Conservation (phyloP, 2,113 vertebrate genomes). For the Indicator maculatus region DNA sequence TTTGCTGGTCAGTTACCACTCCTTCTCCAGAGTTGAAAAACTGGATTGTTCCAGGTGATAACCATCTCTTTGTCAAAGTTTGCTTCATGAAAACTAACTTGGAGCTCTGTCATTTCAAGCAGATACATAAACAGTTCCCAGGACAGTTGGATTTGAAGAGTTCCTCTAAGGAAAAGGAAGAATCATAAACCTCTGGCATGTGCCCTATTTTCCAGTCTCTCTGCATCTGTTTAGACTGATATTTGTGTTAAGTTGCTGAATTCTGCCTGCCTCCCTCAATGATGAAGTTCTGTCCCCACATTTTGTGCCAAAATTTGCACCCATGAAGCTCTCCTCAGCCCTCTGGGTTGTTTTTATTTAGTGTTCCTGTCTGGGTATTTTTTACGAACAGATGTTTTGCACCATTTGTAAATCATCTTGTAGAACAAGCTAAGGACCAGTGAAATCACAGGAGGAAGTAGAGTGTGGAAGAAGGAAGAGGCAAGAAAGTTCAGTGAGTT, state of each 20-base stretch:
- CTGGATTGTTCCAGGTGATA: neutral
- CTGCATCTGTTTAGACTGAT: neutral
- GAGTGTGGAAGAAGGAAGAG: neutral
- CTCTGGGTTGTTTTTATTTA: neutral
- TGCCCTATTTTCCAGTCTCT: neutral
- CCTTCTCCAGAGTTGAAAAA: neutral
- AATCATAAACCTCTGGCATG: neutral
- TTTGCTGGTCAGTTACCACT: neutral
- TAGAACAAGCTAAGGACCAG: neutral
- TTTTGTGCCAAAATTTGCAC: neutral
- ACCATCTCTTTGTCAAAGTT: neutral
- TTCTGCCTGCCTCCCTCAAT: neutral
- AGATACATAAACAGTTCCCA: neutral
- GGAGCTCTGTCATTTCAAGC: neutral
- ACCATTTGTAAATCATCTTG: neutral
- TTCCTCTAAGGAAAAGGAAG: neutral
- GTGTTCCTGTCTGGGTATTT: neutral
- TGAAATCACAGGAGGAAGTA: neutral
- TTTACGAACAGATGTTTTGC: neutral
- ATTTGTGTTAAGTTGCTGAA: neutral
- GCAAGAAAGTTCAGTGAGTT: neutral
- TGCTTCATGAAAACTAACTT: neutral
- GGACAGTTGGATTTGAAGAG: neutral
- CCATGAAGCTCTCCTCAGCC: neutral
- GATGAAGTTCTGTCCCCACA: neutral